Base-by-base conservation (phyloP, 2,113 vertebrate genomes). In the Micromys minutus region DNA sequence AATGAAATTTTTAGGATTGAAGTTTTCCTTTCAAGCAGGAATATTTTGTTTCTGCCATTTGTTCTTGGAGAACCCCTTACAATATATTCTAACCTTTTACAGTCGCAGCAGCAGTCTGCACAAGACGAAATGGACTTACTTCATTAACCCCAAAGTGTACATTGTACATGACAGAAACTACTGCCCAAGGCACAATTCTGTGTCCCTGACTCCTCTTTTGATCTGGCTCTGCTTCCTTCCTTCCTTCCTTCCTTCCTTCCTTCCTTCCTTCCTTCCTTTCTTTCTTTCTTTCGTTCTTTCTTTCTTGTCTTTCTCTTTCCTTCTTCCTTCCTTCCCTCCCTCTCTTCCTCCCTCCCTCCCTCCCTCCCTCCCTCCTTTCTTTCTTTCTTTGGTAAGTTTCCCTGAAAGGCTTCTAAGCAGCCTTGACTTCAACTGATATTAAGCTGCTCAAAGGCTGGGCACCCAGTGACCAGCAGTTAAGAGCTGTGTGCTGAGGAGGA, bases 31-130 rank as follows among this genome's bases (percentile, higher is more conserved):
- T 87, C 19, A 94, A 93, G 90, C 19, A 93, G 12, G 55, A 89
- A 55, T 87, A 76, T 63, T 63, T 87, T 93, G 9, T 90, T 96
- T 95, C 59, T 81, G 31, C 24, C 50, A 92, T 92, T 72, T 94
- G 26, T 72, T 90, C 71, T 42, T 47, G 71, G 65, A 93, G 90
- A 93, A 72, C 80, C 84, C 81, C 61, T 61, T 91, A 65, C 94
- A 89, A 36, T 67, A 76, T 74, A 72, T 94, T 57, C 65, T 57
- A 89, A 71, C 47, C 75, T 57, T 89, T 83, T 90, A 55, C 67
- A 59, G 74, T 90, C 52, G 87, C 47, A 83, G 52, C 22, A 92
- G n/a, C n/a, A 57, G 47, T n/a, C n/a, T n/a, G n/a, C 77, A 91
- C 42, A 84, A 86, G 75, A 45, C 42, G 42, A 22, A 87, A 50